Conservation (phyloP, 1,140 invertebrate genomes). For the Episyrphus balteatus region DNA sequence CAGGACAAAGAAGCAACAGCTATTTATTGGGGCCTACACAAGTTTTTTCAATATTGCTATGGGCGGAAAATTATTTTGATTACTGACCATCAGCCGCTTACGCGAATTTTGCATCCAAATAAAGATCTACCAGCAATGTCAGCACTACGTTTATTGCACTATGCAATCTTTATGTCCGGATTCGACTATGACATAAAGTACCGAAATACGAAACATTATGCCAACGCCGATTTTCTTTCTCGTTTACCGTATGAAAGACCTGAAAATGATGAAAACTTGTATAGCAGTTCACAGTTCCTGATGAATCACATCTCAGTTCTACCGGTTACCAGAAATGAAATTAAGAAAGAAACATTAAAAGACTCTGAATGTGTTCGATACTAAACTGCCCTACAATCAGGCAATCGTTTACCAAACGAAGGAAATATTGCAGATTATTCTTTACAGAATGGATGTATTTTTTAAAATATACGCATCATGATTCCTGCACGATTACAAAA, state of each 20-base stretch:
- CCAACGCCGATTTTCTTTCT: slow-evolving; percentile 16
- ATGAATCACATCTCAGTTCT: too few relatives aligned
- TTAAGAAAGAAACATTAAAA: not conserved
- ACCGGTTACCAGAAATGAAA: not conserved
- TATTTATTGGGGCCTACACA: slow-evolving; percentile 19
- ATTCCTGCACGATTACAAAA: slow-evolving; percentile 31
- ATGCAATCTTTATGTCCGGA: slow-evolving; percentile 14
- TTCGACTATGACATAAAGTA: slow-evolving; percentile 16
- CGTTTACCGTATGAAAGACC: slow-evolving; percentile 3
- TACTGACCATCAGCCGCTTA: slow-evolving; percentile 26
- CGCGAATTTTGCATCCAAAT: slow-evolving; percentile 28
- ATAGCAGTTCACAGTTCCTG: too few relatives aligned
- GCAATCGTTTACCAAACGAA: too few relatives aligned
- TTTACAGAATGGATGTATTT: not conserved
- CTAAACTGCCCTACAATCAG: too few relatives aligned
- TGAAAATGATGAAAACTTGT: not conserved
- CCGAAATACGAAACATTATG: slow-evolving; percentile 8
- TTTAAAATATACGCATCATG: slow-evolving; percentile 6
- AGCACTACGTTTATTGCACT: slow-evolving; percentile 15
- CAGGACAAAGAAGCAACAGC: slow-evolving; percentile 30
- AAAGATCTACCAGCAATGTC: slow-evolving; percentile 20
- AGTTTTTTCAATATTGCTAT: slow-evolving; percentile 12
- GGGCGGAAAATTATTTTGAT: slow-evolving; percentile 26
- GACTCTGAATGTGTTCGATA: not conserved
- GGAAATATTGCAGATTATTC: too few relatives aligned